Base-by-base conservation (phyloP, 2,113 vertebrate species). In the Tiliqua scincoides region DNA sequence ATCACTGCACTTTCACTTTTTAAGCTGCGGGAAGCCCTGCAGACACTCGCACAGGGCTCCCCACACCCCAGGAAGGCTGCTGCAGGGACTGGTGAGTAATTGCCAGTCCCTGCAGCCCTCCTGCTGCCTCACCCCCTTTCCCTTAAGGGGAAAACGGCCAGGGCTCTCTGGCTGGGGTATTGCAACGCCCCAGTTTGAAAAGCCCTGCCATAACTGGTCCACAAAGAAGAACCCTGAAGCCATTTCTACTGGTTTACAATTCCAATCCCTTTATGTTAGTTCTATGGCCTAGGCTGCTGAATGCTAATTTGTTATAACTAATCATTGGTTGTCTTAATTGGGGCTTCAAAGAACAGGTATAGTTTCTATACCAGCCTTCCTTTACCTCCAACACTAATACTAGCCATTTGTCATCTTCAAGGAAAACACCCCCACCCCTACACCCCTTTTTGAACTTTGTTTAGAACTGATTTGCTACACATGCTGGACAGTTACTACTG, bases 401-500 rank as follows among this genome's bases (percentile, higher is more conserved):
- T 90, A 95, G 94, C 90, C 93, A 95, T 96, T 95, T 95, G 96
- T 96, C 96, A 96, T 89, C 82, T 92, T 83, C 63, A 0, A 1
- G 76, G n/a, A n/a, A n/a, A n/a, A n/a, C n/a, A n/a, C n/a, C n/a
- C n/a, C n/a, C n/a, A n/a, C n/a, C n/a, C n/a, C n/a, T n/a, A n/a
- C n/a, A n/a, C n/a, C n/a, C n/a, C n/a, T 94, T 93, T 96, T 95
- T 97, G 95, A 97, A 97, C 95, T 95, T 96, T 94, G 92, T 95
- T 96, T 96, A 92, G 96, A 95, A 95, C 96, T 95, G 95, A 96
- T 95, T 96, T 95, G 93, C 90, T 95, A 95, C 96, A 96, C 93
- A 88, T 70, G 81, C 93, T 93, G 91, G 90, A 84, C 93, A 95
- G 96, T 96, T 97, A 95, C 88, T 97, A 95, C 88, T 81, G 91